These are phyloP conservation scores for Ochotona curzoniae DNA, from an alignment of 2,113 vertebrate genomes.

Conservation along the genomic window DNA sequence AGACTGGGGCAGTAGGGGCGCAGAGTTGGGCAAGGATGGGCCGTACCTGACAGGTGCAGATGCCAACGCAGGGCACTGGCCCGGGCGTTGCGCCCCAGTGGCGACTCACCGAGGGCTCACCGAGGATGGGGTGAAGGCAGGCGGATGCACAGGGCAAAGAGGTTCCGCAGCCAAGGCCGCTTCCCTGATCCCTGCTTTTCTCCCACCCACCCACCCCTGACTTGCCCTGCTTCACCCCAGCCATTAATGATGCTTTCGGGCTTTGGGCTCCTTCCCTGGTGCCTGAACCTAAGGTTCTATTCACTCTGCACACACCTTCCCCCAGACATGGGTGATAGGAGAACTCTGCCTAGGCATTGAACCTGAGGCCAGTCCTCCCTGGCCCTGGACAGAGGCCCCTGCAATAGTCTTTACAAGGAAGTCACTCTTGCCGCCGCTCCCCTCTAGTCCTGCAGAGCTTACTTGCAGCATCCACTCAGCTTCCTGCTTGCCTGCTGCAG, in stretches of 20 bases:
- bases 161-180: no score
- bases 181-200: neutral
- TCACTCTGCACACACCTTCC: neutral
- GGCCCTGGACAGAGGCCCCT: neutral
- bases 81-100: no score
- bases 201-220: rapidly evolving
- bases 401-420: neutral
- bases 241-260: neutral
- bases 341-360: neutral
- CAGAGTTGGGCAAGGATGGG: rapidly evolving
- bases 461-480: neutral
- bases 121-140: rapidly evolving
- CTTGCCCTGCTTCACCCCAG: neutral
- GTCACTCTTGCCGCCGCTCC: no score
- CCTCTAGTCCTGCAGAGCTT: neutral
- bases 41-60: rapidly evolving
- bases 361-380: neutral
- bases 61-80: no score
- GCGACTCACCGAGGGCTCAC: neutral
- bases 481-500: neutral
- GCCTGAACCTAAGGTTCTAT: neutral
- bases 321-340: neutral
- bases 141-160: neutral
- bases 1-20: neutral
- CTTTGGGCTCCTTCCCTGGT: neutral